A percentile compares a stretch with the other conserved stretches of the same genome.
Evolutionary conservation across 2,888 invertebrate genomes (phyloP).

Genomic region (Neoascia interrupta): DNA sequence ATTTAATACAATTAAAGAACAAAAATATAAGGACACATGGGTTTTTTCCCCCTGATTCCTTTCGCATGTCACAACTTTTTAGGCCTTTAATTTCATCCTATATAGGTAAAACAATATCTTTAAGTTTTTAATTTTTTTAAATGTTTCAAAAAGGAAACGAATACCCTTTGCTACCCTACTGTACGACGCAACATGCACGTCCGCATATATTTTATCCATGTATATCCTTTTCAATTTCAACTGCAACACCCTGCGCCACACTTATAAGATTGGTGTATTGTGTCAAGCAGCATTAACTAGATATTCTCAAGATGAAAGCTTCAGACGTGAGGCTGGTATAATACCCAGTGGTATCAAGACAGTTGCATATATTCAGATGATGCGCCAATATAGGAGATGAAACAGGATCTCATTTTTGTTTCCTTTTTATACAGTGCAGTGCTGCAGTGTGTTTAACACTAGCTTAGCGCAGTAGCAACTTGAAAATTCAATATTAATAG

Average conservation of each 20-base stretch:
- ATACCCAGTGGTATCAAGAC: not conserved
- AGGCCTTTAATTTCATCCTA: too few species aligned
- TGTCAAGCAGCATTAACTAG: constrained; percentile 62
- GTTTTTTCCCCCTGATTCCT: too few species aligned
- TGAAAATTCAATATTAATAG: constrained; percentile 62
- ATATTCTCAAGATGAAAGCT: constrained; percentile 65
- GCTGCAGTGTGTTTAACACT: constrained; percentile 50
- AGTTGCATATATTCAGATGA: not conserved
- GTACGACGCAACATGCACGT: not conserved
- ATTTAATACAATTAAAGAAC: too few species aligned
- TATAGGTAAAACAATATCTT: too few species aligned
- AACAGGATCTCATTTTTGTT: not conserved
- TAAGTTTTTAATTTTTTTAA: too few species aligned
- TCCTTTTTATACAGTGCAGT: too few species aligned
- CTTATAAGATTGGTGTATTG: constrained; percentile 61
- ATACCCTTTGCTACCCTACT: not conserved
- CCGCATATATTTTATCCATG: not conserved
- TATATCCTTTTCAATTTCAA: too few species aligned
- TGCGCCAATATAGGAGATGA: constrained; percentile 9
- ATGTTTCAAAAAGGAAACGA: too few species aligned
- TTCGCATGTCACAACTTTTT: too few species aligned
- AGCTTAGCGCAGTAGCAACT: too few species aligned
- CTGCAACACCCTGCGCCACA: too few species aligned
- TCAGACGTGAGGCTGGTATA: constrained; percentile 54
- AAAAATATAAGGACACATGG: too few species aligned